phyloP scores from a whole-genome alignment of 2,113 vertebrate species.

The Alligator sinensis region DNA sequence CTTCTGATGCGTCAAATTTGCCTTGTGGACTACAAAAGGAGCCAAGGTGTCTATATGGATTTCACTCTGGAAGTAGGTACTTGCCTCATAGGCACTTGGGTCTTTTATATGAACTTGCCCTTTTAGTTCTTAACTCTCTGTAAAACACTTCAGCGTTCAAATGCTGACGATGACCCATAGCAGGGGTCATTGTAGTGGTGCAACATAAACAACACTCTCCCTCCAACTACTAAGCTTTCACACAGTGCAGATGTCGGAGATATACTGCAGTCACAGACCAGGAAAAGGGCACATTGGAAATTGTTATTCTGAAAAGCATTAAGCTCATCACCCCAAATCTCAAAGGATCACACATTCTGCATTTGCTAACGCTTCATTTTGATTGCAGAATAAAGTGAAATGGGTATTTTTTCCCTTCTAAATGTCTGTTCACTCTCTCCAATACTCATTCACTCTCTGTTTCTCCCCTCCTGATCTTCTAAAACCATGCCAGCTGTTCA shows the following conservation, averaged over 20 bases:
- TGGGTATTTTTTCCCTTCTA: not conserved
- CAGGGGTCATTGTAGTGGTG: not conserved
- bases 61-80: no score
- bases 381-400: conserved; percentile 26
- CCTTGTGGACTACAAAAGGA: no score
- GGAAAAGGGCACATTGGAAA: not conserved
- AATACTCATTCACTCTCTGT: not conserved
- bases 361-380: conserved; percentile 9
- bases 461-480: conserved; percentile 4
- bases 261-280: not conserved
- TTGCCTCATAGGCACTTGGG: not conserved
- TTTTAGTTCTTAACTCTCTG: conserved; percentile 22
- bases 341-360: not conserved
- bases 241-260: not conserved
- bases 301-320: conserved; percentile 4
- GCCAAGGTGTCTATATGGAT: no score
- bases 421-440: not conserved
- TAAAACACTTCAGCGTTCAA: not conserved
- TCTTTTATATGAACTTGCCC: not conserved
- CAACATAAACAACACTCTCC: not conserved
- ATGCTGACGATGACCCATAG: not conserved
- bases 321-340: conserved; percentile 24
- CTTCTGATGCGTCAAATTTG: no score
- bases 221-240: not conserved
- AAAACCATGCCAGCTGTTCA: conserved; percentile 29